These are phyloP conservation scores for Drosophila helvetica DNA, from an alignment of 2,888 invertebrate species.

Conservation along the genomic window DNA sequence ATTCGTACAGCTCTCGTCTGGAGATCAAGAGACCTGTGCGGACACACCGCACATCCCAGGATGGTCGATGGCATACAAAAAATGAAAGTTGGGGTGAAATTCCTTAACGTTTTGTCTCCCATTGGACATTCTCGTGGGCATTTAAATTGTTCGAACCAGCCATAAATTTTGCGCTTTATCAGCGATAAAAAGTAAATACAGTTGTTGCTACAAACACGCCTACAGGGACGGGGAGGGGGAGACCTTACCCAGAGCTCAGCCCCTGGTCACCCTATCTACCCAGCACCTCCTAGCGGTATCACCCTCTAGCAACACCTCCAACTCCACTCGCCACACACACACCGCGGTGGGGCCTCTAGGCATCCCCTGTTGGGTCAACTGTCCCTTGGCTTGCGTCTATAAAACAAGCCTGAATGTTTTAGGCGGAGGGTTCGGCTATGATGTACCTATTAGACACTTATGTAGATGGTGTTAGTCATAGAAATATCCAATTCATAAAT, in stretches of 20 bases:
- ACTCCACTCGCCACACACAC: conserved; percentile 2
- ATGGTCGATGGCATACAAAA: background rate
- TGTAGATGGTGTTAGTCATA: background rate
- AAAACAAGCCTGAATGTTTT: conserved; percentile 15
- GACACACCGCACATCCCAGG: conserved; percentile 16
- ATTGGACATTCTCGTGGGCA: conserved; percentile 74
- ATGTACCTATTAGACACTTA: background rate
- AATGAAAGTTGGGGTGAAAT: conserved; percentile 20
- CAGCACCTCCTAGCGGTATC: background rate
- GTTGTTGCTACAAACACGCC: conserved; percentile 79
- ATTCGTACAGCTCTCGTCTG: conserved; percentile 38
- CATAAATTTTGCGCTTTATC: conserved; percentile 80
- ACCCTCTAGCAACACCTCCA: conserved; percentile 6
- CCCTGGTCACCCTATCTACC: background rate
- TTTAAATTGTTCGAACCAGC: conserved; percentile 78
- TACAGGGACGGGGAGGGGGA: conserved; percentile 55
- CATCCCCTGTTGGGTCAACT: conserved; percentile 48
- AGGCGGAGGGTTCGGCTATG: background rate
- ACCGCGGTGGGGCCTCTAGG: conserved; percentile 7
- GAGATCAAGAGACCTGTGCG: conserved; percentile 39
- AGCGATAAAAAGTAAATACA: conserved; percentile 80
- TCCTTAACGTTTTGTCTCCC: conserved; percentile 41
- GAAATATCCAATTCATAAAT: background rate
- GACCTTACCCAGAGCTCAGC: conserved; percentile 15
- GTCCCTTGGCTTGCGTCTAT: conserved; percentile 60